Conservation (phyloP, 2,797 vertebrate genomes). For the Rhinichthys osculus region DNA sequence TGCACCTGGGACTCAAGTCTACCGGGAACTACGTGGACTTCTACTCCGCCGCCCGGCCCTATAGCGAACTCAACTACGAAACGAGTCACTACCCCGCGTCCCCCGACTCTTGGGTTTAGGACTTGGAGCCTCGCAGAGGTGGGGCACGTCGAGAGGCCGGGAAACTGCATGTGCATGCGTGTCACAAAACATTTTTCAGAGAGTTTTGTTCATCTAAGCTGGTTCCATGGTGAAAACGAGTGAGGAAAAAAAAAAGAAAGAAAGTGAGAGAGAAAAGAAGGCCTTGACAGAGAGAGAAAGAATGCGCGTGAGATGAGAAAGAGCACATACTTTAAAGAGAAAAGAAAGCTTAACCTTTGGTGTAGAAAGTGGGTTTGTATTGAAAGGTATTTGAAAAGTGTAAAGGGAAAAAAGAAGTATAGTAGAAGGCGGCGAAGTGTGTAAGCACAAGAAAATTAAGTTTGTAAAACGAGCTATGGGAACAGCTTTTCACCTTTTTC, state of each 20-base stretch:
- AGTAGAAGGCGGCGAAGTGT: slow-evolving; percentile 57
- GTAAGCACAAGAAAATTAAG: slow-evolving; percentile 82
- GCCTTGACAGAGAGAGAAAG: slow-evolving; percentile 56
- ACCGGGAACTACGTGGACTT: slow-evolving; percentile 99
- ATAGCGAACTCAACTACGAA: slow-evolving; percentile 99
- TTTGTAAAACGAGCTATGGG: slow-evolving; percentile 73
- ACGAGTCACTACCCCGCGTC: slow-evolving; percentile 98
- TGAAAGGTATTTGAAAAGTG: slow-evolving; percentile 68
- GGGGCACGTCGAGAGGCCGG: slow-evolving; percentile 44
- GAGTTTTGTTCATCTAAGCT: slow-evolving; percentile 87
- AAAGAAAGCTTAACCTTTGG: slow-evolving; percentile 71
- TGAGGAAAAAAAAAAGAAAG: not conserved
- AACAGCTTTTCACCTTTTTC: slow-evolving; percentile 85
- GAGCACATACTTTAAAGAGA: slow-evolving; percentile 69
- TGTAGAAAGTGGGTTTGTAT: slow-evolving; percentile 62
- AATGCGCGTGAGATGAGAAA: slow-evolving; percentile 66
- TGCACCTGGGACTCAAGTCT: slow-evolving; percentile 98
- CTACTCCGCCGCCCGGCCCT: slow-evolving; percentile 97
- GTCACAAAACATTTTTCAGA: slow-evolving; percentile 85
- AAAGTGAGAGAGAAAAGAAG: slow-evolving; percentile 27
- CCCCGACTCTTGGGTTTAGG: slow-evolving; percentile 98
- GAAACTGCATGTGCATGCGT: slow-evolving; percentile 92
- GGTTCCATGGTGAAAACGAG: slow-evolving; percentile 77
- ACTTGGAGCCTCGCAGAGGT: slow-evolving; percentile 26
- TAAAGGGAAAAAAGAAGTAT: slow-evolving; percentile 64